These are phyloP conservation scores for Rhagonycha lutea DNA, from an alignment of 2,888 invertebrate genomes.

Conservation along the genomic window DNA sequence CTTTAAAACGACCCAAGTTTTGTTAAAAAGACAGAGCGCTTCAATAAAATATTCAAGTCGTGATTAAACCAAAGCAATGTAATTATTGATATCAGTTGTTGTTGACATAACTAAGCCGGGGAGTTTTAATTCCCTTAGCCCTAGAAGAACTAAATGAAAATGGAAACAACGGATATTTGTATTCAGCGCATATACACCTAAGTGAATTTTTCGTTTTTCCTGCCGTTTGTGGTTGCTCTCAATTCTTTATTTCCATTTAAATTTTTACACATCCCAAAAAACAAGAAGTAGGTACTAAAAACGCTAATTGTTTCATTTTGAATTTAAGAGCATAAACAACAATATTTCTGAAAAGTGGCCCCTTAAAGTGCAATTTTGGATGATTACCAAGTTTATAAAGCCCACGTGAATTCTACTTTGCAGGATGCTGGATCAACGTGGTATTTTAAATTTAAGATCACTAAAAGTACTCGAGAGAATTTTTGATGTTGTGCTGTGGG, in stretches of 20 bases:
- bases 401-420: background rate
- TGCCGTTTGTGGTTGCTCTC: background rate
- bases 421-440: background rate
- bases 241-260: background rate
- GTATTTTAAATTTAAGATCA: background rate
- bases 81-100: constrained; percentile 31
- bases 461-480: background rate
- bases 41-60: constrained; percentile 30
- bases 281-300: background rate
- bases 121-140: constrained; percentile 32
- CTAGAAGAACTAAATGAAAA: constrained; percentile 27
- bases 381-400: background rate
- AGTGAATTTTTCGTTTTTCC: constrained; percentile 6
- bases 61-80: constrained; percentile 37
- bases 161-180: constrained; percentile 28
- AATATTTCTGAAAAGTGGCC: background rate
- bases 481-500: background rate
- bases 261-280: background rate
- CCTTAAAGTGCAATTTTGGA: background rate
- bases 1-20: background rate
- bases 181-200: constrained; percentile 3
- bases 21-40: constrained; percentile 23
- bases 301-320: background rate
- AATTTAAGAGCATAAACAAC: background rate
- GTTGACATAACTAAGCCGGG: constrained; percentile 29